These are phyloP conservation scores for Torymus texanus DNA, from an alignment of 2,888 invertebrate genomes.

Conservation along the genomic window DNA sequence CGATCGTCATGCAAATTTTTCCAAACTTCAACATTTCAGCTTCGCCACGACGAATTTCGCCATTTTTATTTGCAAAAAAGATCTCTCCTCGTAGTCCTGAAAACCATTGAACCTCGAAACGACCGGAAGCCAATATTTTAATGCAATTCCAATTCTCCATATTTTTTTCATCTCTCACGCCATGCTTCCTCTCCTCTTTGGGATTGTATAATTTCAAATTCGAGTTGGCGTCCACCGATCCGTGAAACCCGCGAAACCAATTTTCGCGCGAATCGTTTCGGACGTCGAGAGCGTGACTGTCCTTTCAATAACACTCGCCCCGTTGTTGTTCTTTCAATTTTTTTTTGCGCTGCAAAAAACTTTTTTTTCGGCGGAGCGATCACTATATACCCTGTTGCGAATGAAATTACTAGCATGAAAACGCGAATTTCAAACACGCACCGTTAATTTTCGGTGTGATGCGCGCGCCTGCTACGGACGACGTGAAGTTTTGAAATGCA, in stretches of 20 bases:
- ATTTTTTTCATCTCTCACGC: background rate
- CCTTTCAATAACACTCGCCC: no score
- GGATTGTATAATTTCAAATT: background rate
- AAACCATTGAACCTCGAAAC: constrained; percentile 5
- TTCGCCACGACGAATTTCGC: background rate
- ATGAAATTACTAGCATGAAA: constrained; percentile 12
- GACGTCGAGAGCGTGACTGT: background rate
- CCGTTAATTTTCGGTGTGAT: constrained; percentile 6
- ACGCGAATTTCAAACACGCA: constrained; percentile 16
- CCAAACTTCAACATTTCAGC: background rate
- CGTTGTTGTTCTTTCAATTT: background rate
- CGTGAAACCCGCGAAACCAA: constrained; percentile 3
- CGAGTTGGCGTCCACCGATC: background rate
- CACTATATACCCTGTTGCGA: constrained; percentile 2
- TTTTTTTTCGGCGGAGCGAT: background rate
- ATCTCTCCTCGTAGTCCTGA: background rate
- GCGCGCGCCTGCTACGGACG: background rate
- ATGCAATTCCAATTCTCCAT: constrained; percentile 2
- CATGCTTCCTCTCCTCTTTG: background rate
- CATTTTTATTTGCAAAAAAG: constrained; percentile 28
- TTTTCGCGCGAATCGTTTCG: constrained; percentile 14
- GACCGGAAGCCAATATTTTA: constrained; percentile 12
- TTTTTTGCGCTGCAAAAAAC: background rate
- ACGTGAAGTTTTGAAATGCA: constrained; percentile 12
- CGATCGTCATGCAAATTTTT: constrained; percentile 30